Evolutionary conservation across 2,113 vertebrate species (phyloP), one percentile per base, ranked within the genome.

Genomic region (Poeciliopsis occidentalis): DNA sequence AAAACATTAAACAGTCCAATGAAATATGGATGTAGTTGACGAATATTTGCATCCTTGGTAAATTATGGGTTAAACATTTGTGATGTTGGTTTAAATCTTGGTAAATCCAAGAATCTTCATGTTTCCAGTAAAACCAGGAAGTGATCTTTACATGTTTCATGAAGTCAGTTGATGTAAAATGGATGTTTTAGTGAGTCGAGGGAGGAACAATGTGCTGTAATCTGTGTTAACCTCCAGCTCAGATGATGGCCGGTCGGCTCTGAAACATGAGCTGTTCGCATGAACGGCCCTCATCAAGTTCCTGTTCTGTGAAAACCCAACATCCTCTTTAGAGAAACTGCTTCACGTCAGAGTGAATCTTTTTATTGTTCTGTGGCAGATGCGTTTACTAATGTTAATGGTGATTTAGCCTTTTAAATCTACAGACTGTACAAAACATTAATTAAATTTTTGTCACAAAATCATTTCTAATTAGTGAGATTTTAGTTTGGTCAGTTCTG

Each of bases 191-290:
- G 63, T 51, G 26, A 32, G 41, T 51, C 27, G 70, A n/a, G 41
- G 47, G 1, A 69, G 54, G 41, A 54, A 68, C 31, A 27, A 3
- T 24, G 30, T 15, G 8, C 22, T 24, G 51, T 54, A 54, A 47
- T 76, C 0, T 11, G n/a, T 54, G 22, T 69, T 69, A 69, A 74
- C 69, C 60, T 82, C 31, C 29, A 64, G 31, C 65, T 82, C 69
- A n/a, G 64, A 75, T 22, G 34, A 67, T 27, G 54, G 68, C 27
- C 66, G 74, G 71, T 41, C 39, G 10, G 11, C 39, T 41, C 39
- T 41, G 39, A 41, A 41, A 41, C 37, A 0, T 39, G 27, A 27
- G 27, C 27, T 27, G 27, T 39, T 39, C 37, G 12, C 12, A 3
- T 41, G 39, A 41, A 41, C 12, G 12, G 12, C 70, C 71, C 63